These are phyloP conservation scores for Mayetiola destructor DNA, from an alignment of 2,888 invertebrate genomes.

Conservation along the genomic window DNA sequence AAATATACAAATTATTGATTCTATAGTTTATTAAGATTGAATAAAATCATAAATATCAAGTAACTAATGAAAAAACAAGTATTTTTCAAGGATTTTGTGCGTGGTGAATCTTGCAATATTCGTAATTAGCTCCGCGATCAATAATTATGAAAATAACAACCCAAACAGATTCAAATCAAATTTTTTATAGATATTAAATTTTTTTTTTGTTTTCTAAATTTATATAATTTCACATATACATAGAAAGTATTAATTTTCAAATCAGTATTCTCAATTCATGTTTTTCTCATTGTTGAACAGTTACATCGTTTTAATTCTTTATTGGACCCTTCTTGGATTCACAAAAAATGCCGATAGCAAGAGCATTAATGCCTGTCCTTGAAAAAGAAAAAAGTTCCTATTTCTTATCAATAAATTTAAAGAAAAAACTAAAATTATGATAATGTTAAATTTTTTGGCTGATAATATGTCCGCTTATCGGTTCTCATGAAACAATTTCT, in stretches of 20 bases:
- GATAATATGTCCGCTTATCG: too few relatives aligned
- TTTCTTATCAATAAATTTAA: constrained; percentile 7
- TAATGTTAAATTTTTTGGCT: too few relatives aligned
- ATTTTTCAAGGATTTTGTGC: constrained; percentile 6
- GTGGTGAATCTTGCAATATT: background rate
- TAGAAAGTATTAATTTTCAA: background rate
- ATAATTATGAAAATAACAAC: background rate
- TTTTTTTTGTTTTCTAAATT: background rate
- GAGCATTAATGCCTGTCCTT: too few relatives aligned
- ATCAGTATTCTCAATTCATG: background rate
- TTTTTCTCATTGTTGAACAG: too few relatives aligned
- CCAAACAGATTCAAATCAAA: background rate
- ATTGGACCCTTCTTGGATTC: background rate
- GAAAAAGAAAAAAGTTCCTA: constrained; percentile 9
- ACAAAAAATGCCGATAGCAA: too few relatives aligned
- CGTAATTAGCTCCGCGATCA: background rate
- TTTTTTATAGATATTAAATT: background rate
- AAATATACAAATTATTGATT: constrained; percentile 1
- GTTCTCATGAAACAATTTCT: too few relatives aligned
- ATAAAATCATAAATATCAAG: constrained; percentile 7
- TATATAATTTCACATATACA: background rate
- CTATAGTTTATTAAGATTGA: constrained; percentile 2
- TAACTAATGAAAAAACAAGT: constrained; percentile 8
- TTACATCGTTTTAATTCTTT: background rate
- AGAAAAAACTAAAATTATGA: constrained; percentile 6